Conservation (phyloP, 1,140 invertebrate genomes). For the Cherax destructor region DNA sequence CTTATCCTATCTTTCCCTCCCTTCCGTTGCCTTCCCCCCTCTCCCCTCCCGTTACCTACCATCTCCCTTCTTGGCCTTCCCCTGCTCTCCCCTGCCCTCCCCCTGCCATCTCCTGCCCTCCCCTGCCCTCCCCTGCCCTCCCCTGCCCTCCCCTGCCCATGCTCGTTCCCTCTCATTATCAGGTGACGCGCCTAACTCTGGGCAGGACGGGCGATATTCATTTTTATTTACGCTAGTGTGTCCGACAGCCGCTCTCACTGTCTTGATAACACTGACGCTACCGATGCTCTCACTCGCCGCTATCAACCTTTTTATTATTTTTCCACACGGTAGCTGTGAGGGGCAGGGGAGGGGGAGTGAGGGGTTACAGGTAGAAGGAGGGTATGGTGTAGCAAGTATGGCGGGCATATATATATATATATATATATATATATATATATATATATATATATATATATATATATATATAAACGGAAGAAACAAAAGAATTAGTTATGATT, state of each 20-base stretch:
- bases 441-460: too few species aligned
- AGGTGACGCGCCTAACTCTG: slow-evolving; percentile 19
- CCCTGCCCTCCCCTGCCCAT: background rate
- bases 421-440: too few species aligned
- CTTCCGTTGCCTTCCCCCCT: too few species aligned
- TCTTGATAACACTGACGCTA: background rate
- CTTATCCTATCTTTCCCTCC: too few species aligned
- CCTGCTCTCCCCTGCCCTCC: background rate
- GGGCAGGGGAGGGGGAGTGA: background rate
- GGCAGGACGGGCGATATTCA: slow-evolving; percentile 23
- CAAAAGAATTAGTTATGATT: too few species aligned
- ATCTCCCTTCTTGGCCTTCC: background rate
- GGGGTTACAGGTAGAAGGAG: too few species aligned
- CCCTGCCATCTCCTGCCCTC: too few species aligned
- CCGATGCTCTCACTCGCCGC: background rate
- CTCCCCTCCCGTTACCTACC: too few species aligned
- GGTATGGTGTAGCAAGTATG: too few species aligned
- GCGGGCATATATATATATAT: too few species aligned
- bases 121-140: background rate
- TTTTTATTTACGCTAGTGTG: slow-evolving; percentile 42
- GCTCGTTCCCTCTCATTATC: slow-evolving; percentile 16
- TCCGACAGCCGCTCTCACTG: background rate
- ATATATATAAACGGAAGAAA: too few species aligned
- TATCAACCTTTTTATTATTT: background rate
- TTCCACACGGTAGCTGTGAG: background rate